These are phyloP conservation scores for Ambastaia sidthimunki DNA, from an alignment of 2,797 vertebrate species.

Conservation along the genomic window DNA sequence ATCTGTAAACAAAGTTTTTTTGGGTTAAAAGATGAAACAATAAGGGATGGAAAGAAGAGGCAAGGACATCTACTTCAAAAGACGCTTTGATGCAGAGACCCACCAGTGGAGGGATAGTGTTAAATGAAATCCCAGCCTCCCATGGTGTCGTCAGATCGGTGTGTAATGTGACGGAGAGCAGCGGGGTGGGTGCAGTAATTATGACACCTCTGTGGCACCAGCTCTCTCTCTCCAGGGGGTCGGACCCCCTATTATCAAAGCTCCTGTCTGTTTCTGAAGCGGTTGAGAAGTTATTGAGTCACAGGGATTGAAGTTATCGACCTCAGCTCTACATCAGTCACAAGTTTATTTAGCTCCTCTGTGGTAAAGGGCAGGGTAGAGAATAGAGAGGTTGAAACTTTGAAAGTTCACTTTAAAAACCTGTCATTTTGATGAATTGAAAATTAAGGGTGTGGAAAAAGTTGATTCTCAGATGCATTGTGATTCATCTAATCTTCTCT, in stretches of 20 bases:
- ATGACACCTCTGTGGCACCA: slow-evolving; percentile 19
- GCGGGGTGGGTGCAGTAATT: slow-evolving; percentile 4
- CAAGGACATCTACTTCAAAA: slow-evolving; percentile 32
- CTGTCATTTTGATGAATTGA: too few species aligned
- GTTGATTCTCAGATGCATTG: too few species aligned
- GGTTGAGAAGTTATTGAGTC: not conserved
- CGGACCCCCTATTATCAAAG: slow-evolving; percentile 10
- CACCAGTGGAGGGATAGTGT: slow-evolving; percentile 4
- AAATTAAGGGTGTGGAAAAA: too few species aligned
- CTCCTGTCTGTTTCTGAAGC: not conserved
- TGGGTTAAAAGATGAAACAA: not conserved
- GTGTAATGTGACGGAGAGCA: not conserved
- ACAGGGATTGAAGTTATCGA: not conserved
- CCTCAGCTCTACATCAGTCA: not conserved
- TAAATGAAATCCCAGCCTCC: slow-evolving; percentile 30
- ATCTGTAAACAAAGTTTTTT: not conserved
- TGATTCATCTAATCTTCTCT: too few species aligned
- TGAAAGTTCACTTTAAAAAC: not conserved
- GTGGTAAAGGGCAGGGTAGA: not conserved
- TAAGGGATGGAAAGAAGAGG: not conserved
- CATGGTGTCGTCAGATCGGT: slow-evolving; percentile 19
- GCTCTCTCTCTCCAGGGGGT: slow-evolving; percentile 1
- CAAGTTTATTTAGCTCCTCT: not conserved
- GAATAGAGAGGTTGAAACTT: not conserved
- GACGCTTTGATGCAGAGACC: slow-evolving; percentile 28